Percentiles rank a stretch among this genome's conserved stretches.
These are phyloP conservation scores for Montipora foliosa DNA, from an alignment of 64 coral and sea anemone species.

Conservation along the genomic window DNA sequence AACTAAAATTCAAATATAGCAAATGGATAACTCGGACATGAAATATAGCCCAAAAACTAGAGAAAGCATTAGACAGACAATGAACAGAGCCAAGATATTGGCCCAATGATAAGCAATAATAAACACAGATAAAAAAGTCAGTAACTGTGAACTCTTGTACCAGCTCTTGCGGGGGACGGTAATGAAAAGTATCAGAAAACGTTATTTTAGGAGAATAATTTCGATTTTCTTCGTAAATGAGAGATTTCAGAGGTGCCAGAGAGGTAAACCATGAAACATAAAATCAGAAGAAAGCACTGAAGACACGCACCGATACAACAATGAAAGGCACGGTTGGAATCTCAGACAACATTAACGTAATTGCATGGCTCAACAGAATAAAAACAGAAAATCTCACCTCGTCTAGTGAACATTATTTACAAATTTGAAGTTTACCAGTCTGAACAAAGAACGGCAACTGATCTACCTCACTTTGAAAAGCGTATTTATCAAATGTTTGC, in stretches of 20 bases:
- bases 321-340: slow-evolving; percentile 20
- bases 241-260: neutral
- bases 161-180: neutral
- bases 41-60: neutral
- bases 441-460: neutral
- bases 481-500: neutral
- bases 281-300: neutral
- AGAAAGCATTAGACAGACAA: neutral
- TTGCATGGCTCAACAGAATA: neutral
- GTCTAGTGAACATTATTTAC: neutral
- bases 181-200: neutral
- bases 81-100: neutral
- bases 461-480: neutral
- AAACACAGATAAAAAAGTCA: neutral
- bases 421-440: neutral
- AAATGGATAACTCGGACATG: neutral
- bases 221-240: neutral
- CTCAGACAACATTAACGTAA: neutral
- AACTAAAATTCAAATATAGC: neutral
- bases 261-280: neutral
- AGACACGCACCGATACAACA: neutral
- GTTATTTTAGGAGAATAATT: neutral
- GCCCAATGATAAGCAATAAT: neutral
- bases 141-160: neutral
- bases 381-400: neutral